A percentile compares a stretch with the other conserved stretches of the same genome.
Conservation (phyloP, 1,140 invertebrate species). For the Drosophila saltans region DNA sequence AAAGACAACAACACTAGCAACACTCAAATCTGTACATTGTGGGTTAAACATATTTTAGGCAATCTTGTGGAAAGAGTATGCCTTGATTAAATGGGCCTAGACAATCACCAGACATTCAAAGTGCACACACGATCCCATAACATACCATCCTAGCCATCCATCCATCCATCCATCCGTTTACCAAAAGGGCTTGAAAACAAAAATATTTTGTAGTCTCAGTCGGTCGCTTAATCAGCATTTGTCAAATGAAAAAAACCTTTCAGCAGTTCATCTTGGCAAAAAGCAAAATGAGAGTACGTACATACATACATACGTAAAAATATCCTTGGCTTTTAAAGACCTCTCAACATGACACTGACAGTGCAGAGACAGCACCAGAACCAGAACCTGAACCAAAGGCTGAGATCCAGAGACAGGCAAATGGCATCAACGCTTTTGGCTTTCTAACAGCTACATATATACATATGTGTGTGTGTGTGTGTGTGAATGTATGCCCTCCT, state of each 20-base stretch:
- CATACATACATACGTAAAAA: background rate
- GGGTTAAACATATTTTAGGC: constrained; percentile 36
- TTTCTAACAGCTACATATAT: constrained; percentile 19
- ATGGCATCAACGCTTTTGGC: constrained; percentile 55
- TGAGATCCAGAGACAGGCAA: constrained; percentile 37
- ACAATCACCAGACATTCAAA: constrained; percentile 51
- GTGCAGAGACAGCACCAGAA: constrained; percentile 17
- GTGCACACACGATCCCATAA: constrained; percentile 41
- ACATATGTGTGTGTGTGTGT: constrained; percentile 18
- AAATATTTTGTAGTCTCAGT: constrained; percentile 53
- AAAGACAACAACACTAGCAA: background rate
- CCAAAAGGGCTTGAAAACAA: constrained; percentile 13
- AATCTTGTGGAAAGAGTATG: constrained; percentile 25
- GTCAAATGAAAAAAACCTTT: constrained; percentile 62
- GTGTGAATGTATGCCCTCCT: background rate
- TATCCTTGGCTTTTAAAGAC: constrained; percentile 11
- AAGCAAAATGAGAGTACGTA: background rate
- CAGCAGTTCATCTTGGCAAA: constrained; percentile 27
- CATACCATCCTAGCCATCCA: constrained; percentile 1
- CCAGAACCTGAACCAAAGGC: constrained; percentile 2
- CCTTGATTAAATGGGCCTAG: constrained; percentile 61
- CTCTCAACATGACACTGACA: constrained; percentile 44
- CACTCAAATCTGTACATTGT: constrained; percentile 45
- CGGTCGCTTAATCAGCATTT: constrained; percentile 67
- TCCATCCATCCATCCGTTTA: constrained; percentile 12